Base-by-base conservation (phyloP, 2,888 invertebrate genomes). In the Monopis laevigella region DNA sequence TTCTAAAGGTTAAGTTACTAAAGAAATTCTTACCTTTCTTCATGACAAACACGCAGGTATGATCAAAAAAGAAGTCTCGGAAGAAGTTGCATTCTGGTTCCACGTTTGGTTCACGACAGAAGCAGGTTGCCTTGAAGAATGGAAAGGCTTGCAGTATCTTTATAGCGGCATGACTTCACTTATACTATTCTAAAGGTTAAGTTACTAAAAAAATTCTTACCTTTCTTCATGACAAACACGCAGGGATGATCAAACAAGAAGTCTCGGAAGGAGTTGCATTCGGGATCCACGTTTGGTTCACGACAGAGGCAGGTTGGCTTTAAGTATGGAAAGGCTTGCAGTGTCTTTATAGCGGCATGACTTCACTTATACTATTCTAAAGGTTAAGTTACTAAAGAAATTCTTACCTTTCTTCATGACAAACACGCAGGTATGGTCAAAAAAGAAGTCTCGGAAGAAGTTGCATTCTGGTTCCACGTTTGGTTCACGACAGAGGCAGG, bases 231-330 rank as follows among this genome's bases (percentile, higher is more conserved):
- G 52, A 93, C 93, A 72, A 92, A 92, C 59, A 92, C 90, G 82
- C 95, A 95, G 47, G 94, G 94, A 82, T 95, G 95, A 75, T 94
- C 94, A 74, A 94, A 94, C 53, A 95, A 86, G 73, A 93, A 94
- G 82, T 93, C 93, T 65, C 92, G 88, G 84, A 95, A 94, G 63
- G 91, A 90, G 83, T 93, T 94, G 77, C 94, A 95, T 62, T 93
- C 93, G 48, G 92, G 93, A 70, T 95, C 95, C 62, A 92, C 88
- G 74, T 89, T 90, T 29, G 93, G 93, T 62, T 94, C 93, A 54
- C 90, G 87, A 82, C 95, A 95, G 62, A 95, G 87, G 72, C 95
- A 95, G 54, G 94, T 94, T 56, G 94, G 94, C 65, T 90, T 90
- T 84, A 95, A 95, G 86, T 93, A 94, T 61, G 93, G 91, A 69